These are phyloP conservation scores for Drosophila tripunctata DNA, from an alignment of 2,888 invertebrate species.

Conservation along the genomic window DNA sequence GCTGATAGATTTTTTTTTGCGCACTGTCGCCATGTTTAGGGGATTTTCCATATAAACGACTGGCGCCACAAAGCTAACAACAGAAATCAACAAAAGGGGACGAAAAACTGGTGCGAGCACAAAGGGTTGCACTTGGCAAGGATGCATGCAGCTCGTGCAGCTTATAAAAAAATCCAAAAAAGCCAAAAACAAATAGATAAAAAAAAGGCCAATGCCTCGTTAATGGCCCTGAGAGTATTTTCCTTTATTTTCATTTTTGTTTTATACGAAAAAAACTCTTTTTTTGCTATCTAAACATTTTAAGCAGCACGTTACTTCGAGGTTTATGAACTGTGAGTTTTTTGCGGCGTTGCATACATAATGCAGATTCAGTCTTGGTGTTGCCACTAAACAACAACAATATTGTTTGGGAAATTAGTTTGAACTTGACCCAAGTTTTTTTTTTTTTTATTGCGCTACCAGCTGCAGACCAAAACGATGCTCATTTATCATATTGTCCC, in stretches of 20 bases:
- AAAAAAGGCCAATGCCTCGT: conserved; percentile 69
- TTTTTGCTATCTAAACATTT: neutral
- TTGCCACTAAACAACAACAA: conserved; percentile 39
- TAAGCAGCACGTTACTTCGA: conserved; percentile 36
- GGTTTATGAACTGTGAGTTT: conserved; percentile 56
- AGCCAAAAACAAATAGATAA: conserved; percentile 47
- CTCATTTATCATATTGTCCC: conserved; percentile 57
- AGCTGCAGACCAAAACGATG: conserved; percentile 21
- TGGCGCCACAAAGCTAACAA: conserved; percentile 71
- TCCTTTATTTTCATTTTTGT: conserved; percentile 7
- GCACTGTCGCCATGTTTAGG: conserved; percentile 39
- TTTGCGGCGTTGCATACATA: conserved; percentile 46
- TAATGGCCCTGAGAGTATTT: conserved; percentile 61
- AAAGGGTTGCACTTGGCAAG: conserved; percentile 63
- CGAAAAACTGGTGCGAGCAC: neutral
- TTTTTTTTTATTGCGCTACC: too few species aligned
- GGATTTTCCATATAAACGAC: conserved; percentile 38
- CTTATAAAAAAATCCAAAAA: too few species aligned
- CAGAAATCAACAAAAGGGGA: conserved; percentile 30
- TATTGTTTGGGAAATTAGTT: conserved; percentile 59
- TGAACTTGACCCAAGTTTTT: conserved; percentile 67
- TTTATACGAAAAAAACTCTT: too few species aligned
- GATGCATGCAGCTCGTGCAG: conserved; percentile 17
- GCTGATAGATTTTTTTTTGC: conserved; percentile 27
- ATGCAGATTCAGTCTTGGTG: conserved; percentile 35